Evolutionary conservation across 2,888 invertebrate species (phyloP).

Genomic region (Eledona agricola): DNA sequence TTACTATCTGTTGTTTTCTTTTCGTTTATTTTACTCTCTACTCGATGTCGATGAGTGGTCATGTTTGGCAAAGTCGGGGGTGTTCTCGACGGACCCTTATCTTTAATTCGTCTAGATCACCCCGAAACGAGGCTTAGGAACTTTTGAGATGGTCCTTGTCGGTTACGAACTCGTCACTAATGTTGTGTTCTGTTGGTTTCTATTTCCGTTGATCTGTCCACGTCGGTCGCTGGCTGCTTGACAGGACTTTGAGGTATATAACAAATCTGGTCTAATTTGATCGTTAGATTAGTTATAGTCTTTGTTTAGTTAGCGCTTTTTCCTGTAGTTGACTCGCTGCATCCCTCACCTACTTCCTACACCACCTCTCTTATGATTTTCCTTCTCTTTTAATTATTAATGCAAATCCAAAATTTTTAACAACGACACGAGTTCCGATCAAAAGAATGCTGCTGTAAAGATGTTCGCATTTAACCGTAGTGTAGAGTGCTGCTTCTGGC

Average conservation of each 20-base stretch:
- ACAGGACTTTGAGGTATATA: slow-evolving; percentile 86
- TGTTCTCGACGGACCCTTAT: slow-evolving; percentile 34
- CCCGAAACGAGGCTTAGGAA: slow-evolving; percentile 71
- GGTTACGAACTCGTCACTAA: slow-evolving; percentile 66
- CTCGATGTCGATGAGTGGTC: slow-evolving; percentile 61
- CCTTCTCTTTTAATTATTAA: slow-evolving; percentile 12
- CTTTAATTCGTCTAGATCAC: slow-evolving; percentile 54
- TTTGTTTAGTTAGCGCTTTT: slow-evolving; percentile 63
- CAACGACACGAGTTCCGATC: slow-evolving; percentile 32
- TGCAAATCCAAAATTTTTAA: slow-evolving; percentile 29
- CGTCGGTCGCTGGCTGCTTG: slow-evolving; percentile 75
- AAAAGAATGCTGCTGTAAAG: slow-evolving; percentile 42
- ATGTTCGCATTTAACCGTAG: slow-evolving; percentile 46
- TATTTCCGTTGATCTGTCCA: slow-evolving; percentile 61
- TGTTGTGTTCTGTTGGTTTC: slow-evolving; percentile 71
- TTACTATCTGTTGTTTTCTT: slow-evolving; percentile 43
- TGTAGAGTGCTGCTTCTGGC: slow-evolving; percentile 55
- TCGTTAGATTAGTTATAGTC: slow-evolving; percentile 62
- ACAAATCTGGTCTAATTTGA: slow-evolving; percentile 60
- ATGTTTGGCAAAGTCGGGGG: slow-evolving; percentile 51
- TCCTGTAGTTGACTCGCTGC: slow-evolving; percentile 60
- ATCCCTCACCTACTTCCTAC: slow-evolving; percentile 39
- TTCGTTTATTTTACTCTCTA: slow-evolving; percentile 45
- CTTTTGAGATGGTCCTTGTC: slow-evolving; percentile 94
- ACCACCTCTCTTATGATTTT: slow-evolving; percentile 22